Percentiles rank a stretch among this genome's conserved stretches.
Conservation (phyloP, 2,888 invertebrate genomes). For the Dromius quadrimaculatus region DNA sequence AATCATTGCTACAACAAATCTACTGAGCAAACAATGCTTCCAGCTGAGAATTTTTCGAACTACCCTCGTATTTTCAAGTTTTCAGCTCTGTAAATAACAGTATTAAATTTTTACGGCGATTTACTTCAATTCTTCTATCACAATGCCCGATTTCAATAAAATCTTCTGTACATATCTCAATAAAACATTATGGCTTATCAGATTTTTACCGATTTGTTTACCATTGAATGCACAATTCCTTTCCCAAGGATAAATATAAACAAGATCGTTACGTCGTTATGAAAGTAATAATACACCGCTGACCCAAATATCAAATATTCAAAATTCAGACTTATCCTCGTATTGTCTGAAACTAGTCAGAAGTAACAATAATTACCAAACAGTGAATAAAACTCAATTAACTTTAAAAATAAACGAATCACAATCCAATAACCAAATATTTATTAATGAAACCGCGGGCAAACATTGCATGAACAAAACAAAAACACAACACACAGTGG, state of each 20-base stretch:
- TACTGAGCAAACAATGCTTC: no score
- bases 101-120: no score
- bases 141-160: no score
- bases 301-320: conserved; percentile 10
- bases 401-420: conserved; percentile 32
- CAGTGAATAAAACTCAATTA: conserved; percentile 31
- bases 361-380: conserved; percentile 6
- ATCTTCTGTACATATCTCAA: no score
- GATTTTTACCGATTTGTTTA: conserved; percentile 13
- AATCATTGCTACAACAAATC: no score
- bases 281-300: neutral
- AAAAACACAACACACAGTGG: conserved; percentile 21
- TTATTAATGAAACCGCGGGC: conserved; percentile 35
- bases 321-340: neutral
- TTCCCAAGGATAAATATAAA: conserved; percentile 1
- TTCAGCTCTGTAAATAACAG: no score
- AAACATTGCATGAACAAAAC: conserved; percentile 24
- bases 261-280: conserved; percentile 8
- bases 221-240: neutral
- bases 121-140: no score
- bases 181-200: neutral
- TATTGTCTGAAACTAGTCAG: neutral
- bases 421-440: conserved; percentile 36
- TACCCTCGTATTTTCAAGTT: no score
- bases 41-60: no score